Evolutionary conservation across 1,140 invertebrate genomes (phyloP).

Genomic region (Piezodorus guildinii): DNA sequence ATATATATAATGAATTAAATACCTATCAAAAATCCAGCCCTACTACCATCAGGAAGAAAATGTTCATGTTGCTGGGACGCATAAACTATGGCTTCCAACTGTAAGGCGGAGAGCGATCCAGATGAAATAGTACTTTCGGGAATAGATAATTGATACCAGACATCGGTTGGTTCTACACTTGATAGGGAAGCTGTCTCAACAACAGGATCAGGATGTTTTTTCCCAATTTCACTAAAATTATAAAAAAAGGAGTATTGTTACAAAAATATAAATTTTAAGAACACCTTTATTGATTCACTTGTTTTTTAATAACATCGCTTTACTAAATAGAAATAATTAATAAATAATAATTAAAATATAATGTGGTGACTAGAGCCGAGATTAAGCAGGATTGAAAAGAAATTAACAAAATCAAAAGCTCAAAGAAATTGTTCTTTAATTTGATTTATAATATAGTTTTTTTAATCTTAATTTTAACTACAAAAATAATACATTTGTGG

Average conservation of each 20-base stretch:
- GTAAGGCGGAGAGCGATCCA: conserved; percentile 84
- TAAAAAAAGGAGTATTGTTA: conserved; percentile 6
- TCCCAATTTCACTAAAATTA: conserved; percentile 72
- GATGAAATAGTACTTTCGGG: conserved; percentile 74
- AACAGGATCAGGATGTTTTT: conserved; percentile 95
- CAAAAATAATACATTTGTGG: too few species aligned
- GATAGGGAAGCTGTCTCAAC: conserved; percentile 97
- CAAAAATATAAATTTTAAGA: too few species aligned
- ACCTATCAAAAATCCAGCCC: conserved; percentile 93
- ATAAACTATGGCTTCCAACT: conserved; percentile 94
- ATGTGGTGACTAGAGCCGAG: too few species aligned
- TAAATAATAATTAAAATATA: too few species aligned
- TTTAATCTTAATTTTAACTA: too few species aligned
- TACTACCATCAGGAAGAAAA: conserved; percentile 73
- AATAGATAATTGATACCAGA: conserved; percentile 78
- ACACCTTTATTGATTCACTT: too few species aligned
- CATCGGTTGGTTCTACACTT: conserved; percentile 89
- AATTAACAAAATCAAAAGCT: too few species aligned
- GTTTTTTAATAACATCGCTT: too few species aligned
- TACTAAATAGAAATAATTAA: too few species aligned
- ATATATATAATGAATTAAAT: background rate
- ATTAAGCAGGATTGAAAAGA: too few species aligned
- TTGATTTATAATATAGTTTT: too few species aligned
- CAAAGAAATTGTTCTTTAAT: too few species aligned
- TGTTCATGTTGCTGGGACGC: conserved; percentile 93